Evolutionary conservation across 2,888 invertebrate genomes (phyloP).

Genomic region (Caenorhabditis becei): DNA sequence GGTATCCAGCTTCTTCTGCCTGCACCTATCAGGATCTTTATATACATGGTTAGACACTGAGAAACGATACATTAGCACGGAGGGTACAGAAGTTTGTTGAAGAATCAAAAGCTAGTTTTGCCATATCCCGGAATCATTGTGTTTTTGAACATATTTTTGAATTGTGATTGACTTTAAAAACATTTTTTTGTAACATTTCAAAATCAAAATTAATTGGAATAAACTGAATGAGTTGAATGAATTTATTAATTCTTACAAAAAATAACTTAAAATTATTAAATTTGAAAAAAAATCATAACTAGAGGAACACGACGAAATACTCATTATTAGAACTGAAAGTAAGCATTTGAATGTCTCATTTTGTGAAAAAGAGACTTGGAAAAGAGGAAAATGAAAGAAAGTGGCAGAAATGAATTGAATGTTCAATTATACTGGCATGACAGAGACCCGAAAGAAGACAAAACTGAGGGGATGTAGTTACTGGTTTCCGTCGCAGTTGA

Average conservation of each 20-base stretch:
- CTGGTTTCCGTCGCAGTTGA: slow-evolving; percentile 74
- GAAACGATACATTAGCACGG: slow-evolving; percentile 54
- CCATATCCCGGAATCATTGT: background rate
- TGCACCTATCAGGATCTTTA: slow-evolving; percentile 48
- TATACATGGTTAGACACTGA: slow-evolving; percentile 52
- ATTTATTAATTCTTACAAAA: too few relatives aligned
- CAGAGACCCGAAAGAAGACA: slow-evolving; percentile 40
- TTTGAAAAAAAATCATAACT: too few relatives aligned
- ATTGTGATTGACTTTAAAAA: slow-evolving; percentile 3
- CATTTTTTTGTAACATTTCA: background rate
- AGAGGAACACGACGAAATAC: too few relatives aligned
- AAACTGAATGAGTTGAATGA: too few relatives aligned
- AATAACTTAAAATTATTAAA: too few relatives aligned
- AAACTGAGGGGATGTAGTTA: slow-evolving; percentile 8
- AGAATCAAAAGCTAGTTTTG: slow-evolving; percentile 1
- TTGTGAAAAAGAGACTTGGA: background rate
- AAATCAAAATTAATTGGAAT: background rate
- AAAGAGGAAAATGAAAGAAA: slow-evolving; percentile 1
- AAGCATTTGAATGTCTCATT: too few relatives aligned
- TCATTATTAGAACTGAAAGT: too few relatives aligned
- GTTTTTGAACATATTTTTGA: background rate
- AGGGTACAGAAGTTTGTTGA: slow-evolving; percentile 59
- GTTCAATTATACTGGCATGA: slow-evolving; percentile 59
- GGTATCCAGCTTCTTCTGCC: slow-evolving; percentile 44
- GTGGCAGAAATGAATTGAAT: slow-evolving; percentile 14